These are phyloP conservation scores for Catharus ustulatus DNA, from an alignment of 2,797 vertebrate species.

Conservation along the genomic window DNA sequence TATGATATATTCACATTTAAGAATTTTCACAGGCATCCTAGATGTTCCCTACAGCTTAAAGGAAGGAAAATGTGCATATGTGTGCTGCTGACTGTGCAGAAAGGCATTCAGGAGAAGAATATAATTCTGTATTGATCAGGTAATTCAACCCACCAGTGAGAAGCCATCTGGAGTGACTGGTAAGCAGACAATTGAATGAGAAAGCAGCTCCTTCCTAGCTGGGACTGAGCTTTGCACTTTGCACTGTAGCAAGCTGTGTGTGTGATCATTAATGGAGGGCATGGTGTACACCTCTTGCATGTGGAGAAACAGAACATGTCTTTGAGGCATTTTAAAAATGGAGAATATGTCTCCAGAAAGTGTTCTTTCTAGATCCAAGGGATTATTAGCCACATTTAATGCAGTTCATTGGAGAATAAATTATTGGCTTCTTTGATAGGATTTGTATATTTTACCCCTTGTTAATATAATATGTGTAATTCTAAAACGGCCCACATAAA, in stretches of 20 bases:
- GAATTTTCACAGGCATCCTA: not conserved
- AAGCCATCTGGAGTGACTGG: not conserved
- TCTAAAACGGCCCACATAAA: not conserved
- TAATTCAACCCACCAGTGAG: not conserved
- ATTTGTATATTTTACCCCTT: not conserved
- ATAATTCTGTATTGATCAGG: not conserved
- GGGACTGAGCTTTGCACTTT: not conserved
- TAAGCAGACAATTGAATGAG: not conserved
- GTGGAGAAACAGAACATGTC: not conserved
- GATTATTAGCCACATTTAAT: not conserved
- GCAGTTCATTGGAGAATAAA: not conserved
- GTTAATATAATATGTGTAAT: not conserved
- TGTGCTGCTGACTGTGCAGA: not conserved
- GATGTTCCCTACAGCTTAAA: not conserved
- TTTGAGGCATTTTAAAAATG: not conserved
- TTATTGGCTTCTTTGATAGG: not conserved
- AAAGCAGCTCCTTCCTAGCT: not conserved
- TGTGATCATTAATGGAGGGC: not conserved
- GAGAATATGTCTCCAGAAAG: not conserved
- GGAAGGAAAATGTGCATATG: fast-evolving
- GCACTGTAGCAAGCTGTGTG: not conserved
- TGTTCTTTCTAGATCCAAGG: not conserved
- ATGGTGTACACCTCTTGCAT: not conserved
- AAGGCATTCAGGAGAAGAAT: not conserved
- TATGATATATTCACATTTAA: not conserved